These are phyloP conservation scores for Hemibagrus wyckioides DNA, from an alignment of 2,113 vertebrate genomes.

Conservation along the genomic window DNA sequence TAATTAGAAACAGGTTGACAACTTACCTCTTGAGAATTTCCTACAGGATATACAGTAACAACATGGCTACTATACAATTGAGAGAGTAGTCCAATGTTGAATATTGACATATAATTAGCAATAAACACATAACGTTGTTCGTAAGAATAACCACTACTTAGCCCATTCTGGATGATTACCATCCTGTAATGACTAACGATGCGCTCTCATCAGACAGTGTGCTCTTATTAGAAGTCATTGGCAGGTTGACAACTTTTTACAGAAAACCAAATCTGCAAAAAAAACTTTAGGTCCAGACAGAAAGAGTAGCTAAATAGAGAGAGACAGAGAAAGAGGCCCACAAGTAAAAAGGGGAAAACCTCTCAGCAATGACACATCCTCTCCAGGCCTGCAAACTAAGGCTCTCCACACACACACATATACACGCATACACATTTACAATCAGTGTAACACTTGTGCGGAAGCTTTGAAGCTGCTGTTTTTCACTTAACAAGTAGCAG, in stretches of 20 bases:
- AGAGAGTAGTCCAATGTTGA: neutral
- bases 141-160: neutral
- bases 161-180: neutral
- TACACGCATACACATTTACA: conserved; percentile 54
- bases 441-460: conserved; percentile 44
- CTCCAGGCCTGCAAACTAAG: conserved; percentile 42
- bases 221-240: conserved; percentile 10
- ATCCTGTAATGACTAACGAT: conserved; percentile 11
- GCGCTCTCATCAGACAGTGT: too few species aligned
- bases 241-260: conserved; percentile 30
- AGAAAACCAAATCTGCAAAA: conserved; percentile 39
- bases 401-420: conserved; percentile 38
- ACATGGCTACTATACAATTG: neutral
- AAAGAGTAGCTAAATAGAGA: conserved; percentile 30
- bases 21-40: conserved; percentile 25
- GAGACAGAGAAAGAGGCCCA: conserved; percentile 45
- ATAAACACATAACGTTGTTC: neutral
- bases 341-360: conserved; percentile 61
- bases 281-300: conserved; percentile 36
- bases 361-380: conserved; percentile 60
- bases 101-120: too few species aligned
- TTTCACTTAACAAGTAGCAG: conserved; percentile 34
- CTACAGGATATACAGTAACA: neutral
- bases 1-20: neutral
- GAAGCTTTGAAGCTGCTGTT: conserved; percentile 48